phyloP scores from a whole-genome alignment of 2,888 invertebrate genomes.

The Xestia sexstrigata region DNA sequence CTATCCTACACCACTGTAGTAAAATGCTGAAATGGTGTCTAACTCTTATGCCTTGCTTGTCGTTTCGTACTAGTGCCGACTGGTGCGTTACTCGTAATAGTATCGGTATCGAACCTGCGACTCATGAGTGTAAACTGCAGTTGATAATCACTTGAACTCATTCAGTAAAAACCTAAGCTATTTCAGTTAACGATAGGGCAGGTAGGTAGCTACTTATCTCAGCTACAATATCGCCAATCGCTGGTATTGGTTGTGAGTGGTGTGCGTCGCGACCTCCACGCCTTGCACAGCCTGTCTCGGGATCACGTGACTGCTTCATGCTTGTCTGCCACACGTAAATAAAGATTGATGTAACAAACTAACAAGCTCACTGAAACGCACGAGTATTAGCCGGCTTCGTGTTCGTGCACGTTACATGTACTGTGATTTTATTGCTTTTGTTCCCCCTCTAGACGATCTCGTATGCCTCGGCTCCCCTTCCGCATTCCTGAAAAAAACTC shows the following conservation, averaged over 20 bases:
- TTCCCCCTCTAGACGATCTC: constrained; percentile 10
- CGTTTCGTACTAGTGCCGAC: background rate
- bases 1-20: background rate
- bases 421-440: constrained; percentile 32
- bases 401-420: constrained; percentile 22
- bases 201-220: constrained; percentile 6
- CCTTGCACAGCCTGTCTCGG: constrained; percentile 74
- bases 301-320: constrained; percentile 45
- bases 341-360: constrained; percentile 48
- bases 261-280: constrained; percentile 58
- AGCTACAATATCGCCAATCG: constrained; percentile 26
- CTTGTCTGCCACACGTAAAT: constrained; percentile 37
- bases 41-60: background rate
- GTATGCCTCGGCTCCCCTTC: constrained; percentile 27
- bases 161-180: background rate
- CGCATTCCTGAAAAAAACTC: constrained; percentile 35
- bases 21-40: background rate
- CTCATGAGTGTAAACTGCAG: background rate
- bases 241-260: constrained; percentile 19
- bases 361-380: constrained; percentile 41
- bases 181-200: background rate
- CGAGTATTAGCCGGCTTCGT: constrained; percentile 21
- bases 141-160: background rate
- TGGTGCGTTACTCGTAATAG: background rate
- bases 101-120: background rate